phyloP scores from a whole-genome alignment of 2,888 invertebrate genomes.

The Drosophila barbarae region DNA sequence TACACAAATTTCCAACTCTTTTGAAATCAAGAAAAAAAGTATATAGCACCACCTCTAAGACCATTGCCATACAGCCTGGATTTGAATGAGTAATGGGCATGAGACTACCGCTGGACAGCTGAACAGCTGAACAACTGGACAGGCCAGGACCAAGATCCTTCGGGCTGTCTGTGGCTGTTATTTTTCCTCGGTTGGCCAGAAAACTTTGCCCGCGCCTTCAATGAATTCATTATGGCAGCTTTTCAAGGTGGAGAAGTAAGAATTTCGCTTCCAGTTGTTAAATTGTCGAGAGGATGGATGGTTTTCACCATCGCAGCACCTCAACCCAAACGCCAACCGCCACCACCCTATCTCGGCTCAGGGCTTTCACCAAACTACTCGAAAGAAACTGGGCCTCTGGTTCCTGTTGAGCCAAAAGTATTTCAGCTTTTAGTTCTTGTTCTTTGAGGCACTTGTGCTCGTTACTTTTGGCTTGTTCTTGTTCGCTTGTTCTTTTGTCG shows the following conservation, averaged over 20 bases:
- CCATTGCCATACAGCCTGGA: not conserved
- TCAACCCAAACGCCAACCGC: not conserved
- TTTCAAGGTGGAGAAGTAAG: constrained; percentile 39
- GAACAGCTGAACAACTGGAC: constrained; percentile 6
- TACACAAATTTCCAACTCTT: not conserved
- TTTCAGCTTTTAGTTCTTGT: constrained; percentile 25
- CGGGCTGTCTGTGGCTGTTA: constrained; percentile 15
- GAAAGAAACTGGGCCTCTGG: constrained; percentile 38
- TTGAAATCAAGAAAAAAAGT: not conserved
- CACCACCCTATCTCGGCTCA: constrained; percentile 8
- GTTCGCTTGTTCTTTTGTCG: constrained; percentile 49
- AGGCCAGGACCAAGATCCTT: constrained; percentile 54
- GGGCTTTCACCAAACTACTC: constrained; percentile 48
- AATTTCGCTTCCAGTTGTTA: constrained; percentile 58
- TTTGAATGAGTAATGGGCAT: not conserved
- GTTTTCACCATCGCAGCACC: constrained; percentile 8
- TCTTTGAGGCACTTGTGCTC: constrained; percentile 54
- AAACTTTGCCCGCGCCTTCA: constrained; percentile 55
- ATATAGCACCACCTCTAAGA: not conserved
- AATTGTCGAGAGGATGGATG: constrained; percentile 37
- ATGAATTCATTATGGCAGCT: constrained; percentile 62
- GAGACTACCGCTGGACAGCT: not conserved
- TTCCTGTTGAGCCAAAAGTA: constrained; percentile 38
- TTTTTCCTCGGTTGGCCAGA: constrained; percentile 25
- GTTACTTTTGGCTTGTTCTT: constrained; percentile 64